Evolutionary conservation across 2,888 invertebrate genomes (phyloP), one percentile per base, ranked within the genome.

Genomic region (Disparrhopalites patrizii): DNA sequence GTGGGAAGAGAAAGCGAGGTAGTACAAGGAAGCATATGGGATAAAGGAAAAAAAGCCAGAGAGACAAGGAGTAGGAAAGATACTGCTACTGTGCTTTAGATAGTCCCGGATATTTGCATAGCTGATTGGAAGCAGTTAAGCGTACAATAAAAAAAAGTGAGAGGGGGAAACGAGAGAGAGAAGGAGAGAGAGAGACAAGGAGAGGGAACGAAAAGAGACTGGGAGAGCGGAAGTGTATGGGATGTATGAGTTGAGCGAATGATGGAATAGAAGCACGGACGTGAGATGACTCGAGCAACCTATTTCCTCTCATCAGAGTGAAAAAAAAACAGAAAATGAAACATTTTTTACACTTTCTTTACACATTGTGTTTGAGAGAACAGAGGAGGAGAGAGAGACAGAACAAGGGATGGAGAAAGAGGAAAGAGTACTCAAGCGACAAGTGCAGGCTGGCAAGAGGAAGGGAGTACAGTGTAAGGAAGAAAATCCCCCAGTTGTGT

Each of bases 41-140:
- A n/a, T n/a, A n/a, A n/a, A n/a, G n/a, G n/a, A n/a, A n/a, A n/a
- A n/a, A n/a, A n/a, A n/a, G n/a, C n/a, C n/a, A n/a, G n/a, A n/a
- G n/a, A n/a, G n/a, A n/a, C n/a, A n/a, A n/a, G n/a, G n/a, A n/a
- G n/a, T n/a, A n/a, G n/a, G n/a, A n/a, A n/a, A n/a, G n/a, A n/a
- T n/a, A n/a, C n/a, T n/a, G n/a, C n/a, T n/a, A n/a, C n/a, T n/a
- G 43, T 10, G 43, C 47, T 20, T 58, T 23, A 47, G 33, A 61
- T 33, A 61, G 61, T 25, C 20, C 25, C 50, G 67, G 68, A 47
- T 73, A 75, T 75, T 75, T 75, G 72, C 75, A 73, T 75, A 73
- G 71, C 68, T 75, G 75, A 75, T 75, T 75, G 75, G 73, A 69
- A 73, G 68, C 71, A 73, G 73, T 69, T 70, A 73, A 66, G 72